phyloP scores from a whole-genome alignment of 2,888 invertebrate genomes.

The Unio delphinus region DNA sequence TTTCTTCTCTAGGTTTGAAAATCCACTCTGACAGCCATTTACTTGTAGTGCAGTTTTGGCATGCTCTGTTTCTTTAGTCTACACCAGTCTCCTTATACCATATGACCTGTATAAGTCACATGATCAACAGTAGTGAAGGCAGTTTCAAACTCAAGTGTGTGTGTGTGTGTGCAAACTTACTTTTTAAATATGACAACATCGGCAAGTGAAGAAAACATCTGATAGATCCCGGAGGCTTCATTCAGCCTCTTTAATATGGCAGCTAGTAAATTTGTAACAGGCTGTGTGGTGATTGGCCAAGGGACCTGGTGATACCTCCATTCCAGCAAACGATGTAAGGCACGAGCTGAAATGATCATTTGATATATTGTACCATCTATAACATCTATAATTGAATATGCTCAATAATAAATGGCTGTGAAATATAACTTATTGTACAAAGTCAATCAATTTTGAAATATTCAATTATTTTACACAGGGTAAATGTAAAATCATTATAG shows the following conservation, averaged over 20 bases:
- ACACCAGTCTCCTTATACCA: too few relatives aligned
- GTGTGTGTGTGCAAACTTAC: conserved; percentile 52
- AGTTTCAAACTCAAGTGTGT: too few relatives aligned
- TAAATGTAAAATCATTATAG: too few relatives aligned
- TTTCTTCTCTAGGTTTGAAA: too few relatives aligned
- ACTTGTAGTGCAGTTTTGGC: too few relatives aligned
- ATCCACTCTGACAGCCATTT: too few relatives aligned
- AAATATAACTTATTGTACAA: not conserved
- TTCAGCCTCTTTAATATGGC: conserved; percentile 71
- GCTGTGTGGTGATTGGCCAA: conserved; percentile 67
- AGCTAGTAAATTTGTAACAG: conserved; percentile 62
- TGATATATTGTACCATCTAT: not conserved
- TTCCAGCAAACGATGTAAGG: conserved; percentile 69
- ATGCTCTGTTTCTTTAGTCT: too few relatives aligned
- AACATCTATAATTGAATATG: not conserved
- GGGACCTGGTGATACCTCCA: conserved; percentile 67
- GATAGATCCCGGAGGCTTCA: conserved; percentile 72
- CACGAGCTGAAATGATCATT: conserved; percentile 60
- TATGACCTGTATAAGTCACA: too few relatives aligned
- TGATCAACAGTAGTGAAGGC: too few relatives aligned
- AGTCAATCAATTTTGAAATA: not conserved
- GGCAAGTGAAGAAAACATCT: conserved; percentile 72
- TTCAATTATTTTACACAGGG: not conserved
- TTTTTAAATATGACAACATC: conserved; percentile 69
- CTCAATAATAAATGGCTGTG: not conserved